Conservation (phyloP, 1,140 invertebrate genomes). For the Panulirus ornatus region DNA sequence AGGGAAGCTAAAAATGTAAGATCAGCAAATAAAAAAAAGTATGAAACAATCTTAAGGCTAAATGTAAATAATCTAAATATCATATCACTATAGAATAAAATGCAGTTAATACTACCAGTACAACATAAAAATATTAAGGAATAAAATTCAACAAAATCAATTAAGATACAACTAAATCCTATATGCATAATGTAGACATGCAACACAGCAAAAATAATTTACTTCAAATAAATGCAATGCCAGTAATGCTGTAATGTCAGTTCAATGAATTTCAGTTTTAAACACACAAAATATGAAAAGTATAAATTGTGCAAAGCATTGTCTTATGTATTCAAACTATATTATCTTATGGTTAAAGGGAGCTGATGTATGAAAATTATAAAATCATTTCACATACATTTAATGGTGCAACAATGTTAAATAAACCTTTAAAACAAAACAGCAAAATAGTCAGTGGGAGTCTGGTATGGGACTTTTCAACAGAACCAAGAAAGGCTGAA, state of each 20-base stretch:
- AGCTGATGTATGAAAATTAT: not conserved
- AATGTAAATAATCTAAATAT: not conserved
- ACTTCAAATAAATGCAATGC: not conserved
- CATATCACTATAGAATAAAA: not conserved
- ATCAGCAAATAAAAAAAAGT: conserved; percentile 15
- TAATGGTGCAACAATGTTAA: not conserved
- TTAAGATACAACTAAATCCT: not conserved
- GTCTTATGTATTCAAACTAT: not conserved
- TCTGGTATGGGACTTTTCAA: not conserved
- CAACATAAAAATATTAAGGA: not conserved
- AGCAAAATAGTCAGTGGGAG: not conserved
- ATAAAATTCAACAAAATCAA: no score
- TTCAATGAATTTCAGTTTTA: not conserved
- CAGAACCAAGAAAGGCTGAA: not conserved
- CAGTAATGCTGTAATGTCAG: conserved; percentile 5
- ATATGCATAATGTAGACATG: not conserved
- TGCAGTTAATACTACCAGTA: not conserved
- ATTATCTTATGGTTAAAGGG: not conserved
- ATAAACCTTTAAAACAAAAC: not conserved
- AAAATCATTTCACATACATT: not conserved
- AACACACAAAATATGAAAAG: conserved; percentile 4
- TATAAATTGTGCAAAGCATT: not conserved
- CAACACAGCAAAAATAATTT: not conserved
- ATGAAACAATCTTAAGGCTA: no score
- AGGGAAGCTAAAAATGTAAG: not conserved